phyloP scores from a whole-genome alignment of 2,797 vertebrate species.

The Phataginus tricuspis region DNA sequence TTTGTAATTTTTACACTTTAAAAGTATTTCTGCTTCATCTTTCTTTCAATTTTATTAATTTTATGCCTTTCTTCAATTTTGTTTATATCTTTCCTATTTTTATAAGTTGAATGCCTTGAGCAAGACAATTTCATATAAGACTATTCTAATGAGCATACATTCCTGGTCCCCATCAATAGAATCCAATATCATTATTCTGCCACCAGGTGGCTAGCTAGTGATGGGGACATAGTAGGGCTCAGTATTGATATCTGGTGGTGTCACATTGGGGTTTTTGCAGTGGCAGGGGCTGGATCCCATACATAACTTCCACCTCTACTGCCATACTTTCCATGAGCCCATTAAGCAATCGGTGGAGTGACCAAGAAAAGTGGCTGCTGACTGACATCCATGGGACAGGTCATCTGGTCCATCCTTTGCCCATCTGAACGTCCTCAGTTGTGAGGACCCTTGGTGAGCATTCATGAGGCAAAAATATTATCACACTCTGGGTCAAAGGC shows the following conservation, averaged over 20 bases:
- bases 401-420: neutral
- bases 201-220: conserved; percentile 51
- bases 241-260: neutral
- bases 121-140: neutral
- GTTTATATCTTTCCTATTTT: neutral
- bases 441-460: neutral
- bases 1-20: neutral
- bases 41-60: neutral
- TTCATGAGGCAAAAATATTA: neutral
- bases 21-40: conserved; percentile 24
- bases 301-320: neutral
- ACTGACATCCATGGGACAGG: neutral
- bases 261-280: neutral
- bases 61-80: neutral
- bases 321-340: neutral
- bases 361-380: neutral
- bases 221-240: neutral
- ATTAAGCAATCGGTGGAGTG: neutral
- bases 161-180: neutral
- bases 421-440: neutral
- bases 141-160: neutral
- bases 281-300: neutral
- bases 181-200: conserved; percentile 46
- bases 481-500: conserved; percentile 5
- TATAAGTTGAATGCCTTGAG: neutral